Percentiles rank a stretch among this genome's conserved stretches.
Evolutionary conservation across 2,113 vertebrate genomes (phyloP).

Genomic region (Apteryx owenii): DNA sequence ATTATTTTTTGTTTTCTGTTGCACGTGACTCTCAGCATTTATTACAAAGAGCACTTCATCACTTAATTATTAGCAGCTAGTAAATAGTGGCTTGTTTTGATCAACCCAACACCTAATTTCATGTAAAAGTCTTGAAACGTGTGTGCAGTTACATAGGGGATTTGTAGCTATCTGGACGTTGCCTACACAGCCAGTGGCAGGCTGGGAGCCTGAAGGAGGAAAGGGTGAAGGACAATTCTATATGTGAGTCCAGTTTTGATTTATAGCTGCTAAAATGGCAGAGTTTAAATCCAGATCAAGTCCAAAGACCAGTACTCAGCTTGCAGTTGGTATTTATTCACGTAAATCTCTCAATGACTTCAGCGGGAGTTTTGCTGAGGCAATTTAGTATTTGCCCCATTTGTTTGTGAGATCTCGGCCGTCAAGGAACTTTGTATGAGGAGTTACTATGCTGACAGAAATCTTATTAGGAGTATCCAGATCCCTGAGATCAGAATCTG

Average conservation of each 20-base stretch:
- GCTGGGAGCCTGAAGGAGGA: background rate
- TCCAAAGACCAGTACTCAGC: background rate
- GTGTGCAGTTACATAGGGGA: background rate
- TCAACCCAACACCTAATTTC: background rate
- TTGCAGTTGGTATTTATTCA: background rate
- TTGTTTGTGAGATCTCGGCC: background rate
- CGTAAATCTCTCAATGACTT: background rate
- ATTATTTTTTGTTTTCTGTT: background rate
- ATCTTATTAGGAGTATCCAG: background rate
- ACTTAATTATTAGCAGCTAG: background rate
- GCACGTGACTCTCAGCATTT: background rate
- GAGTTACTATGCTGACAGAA: background rate
- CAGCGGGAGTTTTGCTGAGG: background rate
- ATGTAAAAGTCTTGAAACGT: background rate
- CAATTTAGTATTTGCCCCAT: background rate
- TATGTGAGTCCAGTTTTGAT: background rate
- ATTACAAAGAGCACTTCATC: background rate
- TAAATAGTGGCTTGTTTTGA: background rate
- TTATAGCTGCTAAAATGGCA: background rate
- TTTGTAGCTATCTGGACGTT: background rate
- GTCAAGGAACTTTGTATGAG: background rate
- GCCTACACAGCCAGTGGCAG: accelerated
- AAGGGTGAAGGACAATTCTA: background rate
- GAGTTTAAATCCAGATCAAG: background rate
- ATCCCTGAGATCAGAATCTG: background rate